These are phyloP conservation scores for Xestoiulus laeticollis DNA, from an alignment of 2,888 invertebrate species.

Conservation along the genomic window DNA sequence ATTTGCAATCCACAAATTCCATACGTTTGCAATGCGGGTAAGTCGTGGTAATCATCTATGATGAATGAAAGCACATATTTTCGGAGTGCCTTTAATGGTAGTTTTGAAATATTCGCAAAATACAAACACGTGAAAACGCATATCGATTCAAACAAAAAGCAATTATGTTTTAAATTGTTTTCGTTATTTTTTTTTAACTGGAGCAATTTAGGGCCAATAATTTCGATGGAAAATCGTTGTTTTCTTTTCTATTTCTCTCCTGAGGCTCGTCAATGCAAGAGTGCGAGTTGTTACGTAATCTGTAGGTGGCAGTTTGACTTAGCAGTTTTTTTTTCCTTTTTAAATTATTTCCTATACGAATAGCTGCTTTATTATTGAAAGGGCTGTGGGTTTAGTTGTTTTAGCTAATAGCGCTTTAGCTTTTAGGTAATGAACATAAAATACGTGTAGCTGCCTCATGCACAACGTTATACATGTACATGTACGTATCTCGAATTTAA, in stretches of 20 bases:
- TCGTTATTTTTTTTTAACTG: background rate
- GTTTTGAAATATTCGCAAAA: background rate
- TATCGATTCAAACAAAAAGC: background rate
- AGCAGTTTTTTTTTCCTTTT: background rate
- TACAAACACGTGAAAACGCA: background rate
- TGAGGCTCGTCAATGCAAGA: background rate
- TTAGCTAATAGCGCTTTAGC: background rate
- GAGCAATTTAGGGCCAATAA: background rate
- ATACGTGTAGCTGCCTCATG: background rate
- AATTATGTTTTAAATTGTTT: background rate
- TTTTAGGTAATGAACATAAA: background rate
- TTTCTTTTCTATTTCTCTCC: background rate
- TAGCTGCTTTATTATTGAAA: background rate
- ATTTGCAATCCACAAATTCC: background rate
- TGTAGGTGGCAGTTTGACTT: background rate
- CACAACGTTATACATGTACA: no score
- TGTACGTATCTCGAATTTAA: no score
- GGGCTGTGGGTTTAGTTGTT: background rate
- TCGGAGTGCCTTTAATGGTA: background rate
- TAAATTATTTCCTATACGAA: background rate
- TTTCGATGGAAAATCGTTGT: background rate
- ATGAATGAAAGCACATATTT: background rate
- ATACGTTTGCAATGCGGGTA: background rate
- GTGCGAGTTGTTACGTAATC: background rate
- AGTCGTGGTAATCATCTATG: background rate